A percentile compares a stretch with the other conserved stretches of the same genome.
phyloP scores from a whole-genome alignment of 2,113 vertebrate species.

The Grammomys dolichurus region DNA sequence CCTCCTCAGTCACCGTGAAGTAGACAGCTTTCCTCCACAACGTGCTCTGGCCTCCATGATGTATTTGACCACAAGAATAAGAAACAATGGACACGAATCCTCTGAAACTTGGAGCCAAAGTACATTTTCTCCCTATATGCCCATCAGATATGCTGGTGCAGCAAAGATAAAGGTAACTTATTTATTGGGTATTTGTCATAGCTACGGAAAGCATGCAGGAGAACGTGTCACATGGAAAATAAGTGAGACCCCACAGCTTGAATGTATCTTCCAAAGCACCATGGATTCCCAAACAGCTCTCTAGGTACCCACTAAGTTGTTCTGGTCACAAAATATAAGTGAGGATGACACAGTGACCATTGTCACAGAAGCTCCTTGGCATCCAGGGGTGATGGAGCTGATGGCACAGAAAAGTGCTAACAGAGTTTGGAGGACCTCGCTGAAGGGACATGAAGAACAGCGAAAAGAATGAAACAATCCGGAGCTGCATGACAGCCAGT shows the following conservation, averaged over 20 bases:
- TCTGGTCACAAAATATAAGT: not conserved
- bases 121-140: not conserved
- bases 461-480: not conserved
- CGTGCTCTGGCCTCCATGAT: not conserved
- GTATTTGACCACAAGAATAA: not conserved
- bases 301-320: not conserved
- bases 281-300: not conserved
- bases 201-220: not conserved
- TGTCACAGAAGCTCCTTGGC: not conserved
- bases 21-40: no score
- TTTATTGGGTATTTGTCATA: not conserved
- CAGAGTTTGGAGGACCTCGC: not conserved
- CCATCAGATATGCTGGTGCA: not conserved
- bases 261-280: not conserved
- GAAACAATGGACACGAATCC: not conserved
- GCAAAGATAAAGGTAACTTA: not conserved
- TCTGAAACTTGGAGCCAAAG: not conserved
- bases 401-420: no score
- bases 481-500: not conserved
- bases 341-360: not conserved
- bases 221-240: not conserved
- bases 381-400: not conserved
- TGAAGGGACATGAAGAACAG: not conserved
- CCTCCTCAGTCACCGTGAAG: not conserved
- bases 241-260: accelerated